A percentile compares a stretch with the other conserved stretches of the same genome.
These are phyloP conservation scores for Adoxophyes honmai DNA, from an alignment of 1,140 invertebrate species.

Conservation along the genomic window DNA sequence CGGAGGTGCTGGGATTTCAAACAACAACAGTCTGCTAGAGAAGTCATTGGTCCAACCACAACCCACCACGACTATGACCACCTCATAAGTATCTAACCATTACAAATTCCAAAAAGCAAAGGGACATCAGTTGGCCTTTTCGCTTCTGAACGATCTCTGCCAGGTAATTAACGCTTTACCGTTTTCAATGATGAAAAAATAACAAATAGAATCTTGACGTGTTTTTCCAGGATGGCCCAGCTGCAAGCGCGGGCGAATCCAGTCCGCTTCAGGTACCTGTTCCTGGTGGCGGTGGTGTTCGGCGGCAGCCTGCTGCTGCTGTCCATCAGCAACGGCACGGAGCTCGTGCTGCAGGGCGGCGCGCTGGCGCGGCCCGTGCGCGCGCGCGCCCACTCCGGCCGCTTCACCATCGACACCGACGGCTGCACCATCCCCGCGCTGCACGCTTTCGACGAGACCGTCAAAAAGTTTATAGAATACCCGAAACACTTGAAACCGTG, in stretches of 20 bases:
- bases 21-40: too few relatives aligned
- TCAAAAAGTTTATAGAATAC: conserved; percentile 62
- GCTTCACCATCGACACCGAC: conserved; percentile 82
- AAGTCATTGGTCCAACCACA: too few relatives aligned
- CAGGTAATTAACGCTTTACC: too few relatives aligned
- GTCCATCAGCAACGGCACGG: conserved; percentile 42
- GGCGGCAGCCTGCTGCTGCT: conserved; percentile 49
- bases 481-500: conserved; percentile 60
- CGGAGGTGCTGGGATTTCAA: too few relatives aligned
- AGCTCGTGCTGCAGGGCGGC: conserved; percentile 41
- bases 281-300: conserved; percentile 46
- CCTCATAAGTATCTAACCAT: too few relatives aligned
- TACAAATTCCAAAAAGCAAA: too few relatives aligned
- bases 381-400: conserved; percentile 27
- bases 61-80: too few relatives aligned
- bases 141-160: too few relatives aligned
- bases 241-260: conserved; percentile 22
- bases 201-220: too few relatives aligned
- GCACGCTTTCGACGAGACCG: conserved; percentile 81
- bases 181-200: too few relatives aligned
- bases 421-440: conserved; percentile 89
- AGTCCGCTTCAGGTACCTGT: conserved; percentile 46
- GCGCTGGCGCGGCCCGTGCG: background rate
- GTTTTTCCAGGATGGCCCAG: conserved; percentile 61
- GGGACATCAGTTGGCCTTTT: too few relatives aligned